phyloP scores from a whole-genome alignment of 2,888 invertebrate genomes.

The Lithophane ornitopus region DNA sequence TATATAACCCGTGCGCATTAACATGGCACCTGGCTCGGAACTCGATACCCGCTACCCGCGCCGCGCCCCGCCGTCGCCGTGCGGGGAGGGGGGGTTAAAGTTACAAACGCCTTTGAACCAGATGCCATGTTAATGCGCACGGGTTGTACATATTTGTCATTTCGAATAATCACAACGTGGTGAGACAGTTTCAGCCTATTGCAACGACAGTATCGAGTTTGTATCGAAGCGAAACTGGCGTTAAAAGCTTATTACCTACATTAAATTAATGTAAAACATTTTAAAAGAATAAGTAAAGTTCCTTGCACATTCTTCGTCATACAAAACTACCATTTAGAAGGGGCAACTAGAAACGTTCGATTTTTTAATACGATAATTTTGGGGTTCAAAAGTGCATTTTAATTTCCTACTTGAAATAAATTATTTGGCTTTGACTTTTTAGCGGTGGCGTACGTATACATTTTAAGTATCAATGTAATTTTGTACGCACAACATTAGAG shows the following conservation, averaged over 20 bases:
- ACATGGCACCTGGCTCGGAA: no score
- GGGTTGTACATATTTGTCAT: background rate
- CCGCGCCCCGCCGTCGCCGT: no score
- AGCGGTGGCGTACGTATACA: no score
- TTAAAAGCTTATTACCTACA: no score
- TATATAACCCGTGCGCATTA: no score
- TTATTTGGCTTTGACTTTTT: background rate
- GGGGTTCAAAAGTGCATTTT: background rate
- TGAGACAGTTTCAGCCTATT: background rate
- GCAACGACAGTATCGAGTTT: no score
- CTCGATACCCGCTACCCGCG: no score
- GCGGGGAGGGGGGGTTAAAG: no score
- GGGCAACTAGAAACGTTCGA: background rate
- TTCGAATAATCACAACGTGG: background rate
- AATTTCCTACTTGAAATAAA: background rate
- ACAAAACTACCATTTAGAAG: background rate
- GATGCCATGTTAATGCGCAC: no score
- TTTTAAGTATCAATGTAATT: no score
- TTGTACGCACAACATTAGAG: no score
- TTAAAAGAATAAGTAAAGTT: background rate
- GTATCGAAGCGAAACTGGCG: background rate
- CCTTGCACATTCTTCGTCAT: background rate
- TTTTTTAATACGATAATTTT: background rate
- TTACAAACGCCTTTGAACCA: no score
- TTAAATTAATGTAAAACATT: background rate